Percentiles rank a stretch among this genome's conserved stretches.
Evolutionary conservation across 1,140 invertebrate genomes (phyloP).

Genomic region (Lerema accius): DNA sequence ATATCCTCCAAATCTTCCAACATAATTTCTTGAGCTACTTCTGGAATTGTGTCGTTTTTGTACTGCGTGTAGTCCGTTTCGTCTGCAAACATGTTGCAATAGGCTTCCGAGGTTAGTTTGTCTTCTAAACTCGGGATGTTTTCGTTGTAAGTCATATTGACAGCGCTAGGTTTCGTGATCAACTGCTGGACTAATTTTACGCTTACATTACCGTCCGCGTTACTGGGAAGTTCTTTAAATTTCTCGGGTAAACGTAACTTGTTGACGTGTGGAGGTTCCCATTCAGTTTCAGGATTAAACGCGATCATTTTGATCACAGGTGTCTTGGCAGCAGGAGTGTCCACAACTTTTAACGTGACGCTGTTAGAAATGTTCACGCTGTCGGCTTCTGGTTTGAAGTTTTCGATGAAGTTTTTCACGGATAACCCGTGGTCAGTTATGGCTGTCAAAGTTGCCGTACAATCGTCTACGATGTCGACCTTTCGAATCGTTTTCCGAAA

Average conservation of each 20-base stretch:
- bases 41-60: constrained; percentile 48
- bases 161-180: constrained; percentile 16
- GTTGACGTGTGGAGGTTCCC: background rate
- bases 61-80: constrained; percentile 30
- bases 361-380: constrained; percentile 38
- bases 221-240: constrained; percentile 39
- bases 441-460: constrained; percentile 41
- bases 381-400: constrained; percentile 58
- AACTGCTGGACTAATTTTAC: constrained; percentile 48
- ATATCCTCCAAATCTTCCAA: constrained; percentile 46
- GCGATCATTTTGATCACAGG: constrained; percentile 58
- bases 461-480: constrained; percentile 25
- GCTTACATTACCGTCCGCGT: constrained; percentile 35
- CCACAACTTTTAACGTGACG: constrained; percentile 45
- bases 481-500: constrained; percentile 59
- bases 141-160: constrained; percentile 29
- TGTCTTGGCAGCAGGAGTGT: constrained; percentile 1
- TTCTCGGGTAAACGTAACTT: constrained; percentile 53
- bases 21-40: constrained; percentile 66
- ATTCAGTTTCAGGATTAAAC: constrained; percentile 24
- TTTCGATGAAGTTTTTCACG: constrained; percentile 67
- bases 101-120: background rate
- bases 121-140: background rate
- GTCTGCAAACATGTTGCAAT: constrained; percentile 24
- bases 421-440: constrained; percentile 49